These are phyloP conservation scores for Polymixis lichenea DNA, from an alignment of 2,888 invertebrate species.

Conservation along the genomic window DNA sequence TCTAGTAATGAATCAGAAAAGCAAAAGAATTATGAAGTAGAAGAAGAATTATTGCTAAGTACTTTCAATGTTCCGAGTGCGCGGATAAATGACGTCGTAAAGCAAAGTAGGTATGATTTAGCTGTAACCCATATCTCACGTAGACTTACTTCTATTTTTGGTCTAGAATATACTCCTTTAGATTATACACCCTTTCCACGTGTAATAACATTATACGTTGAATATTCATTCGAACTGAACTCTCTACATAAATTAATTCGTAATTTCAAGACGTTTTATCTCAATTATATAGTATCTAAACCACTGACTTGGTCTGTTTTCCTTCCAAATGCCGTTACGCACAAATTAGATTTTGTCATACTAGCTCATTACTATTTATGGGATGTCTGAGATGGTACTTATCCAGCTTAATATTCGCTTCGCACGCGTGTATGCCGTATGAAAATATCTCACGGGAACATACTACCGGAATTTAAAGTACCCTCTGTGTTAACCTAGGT, in stretches of 20 bases:
- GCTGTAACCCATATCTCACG: constrained; percentile 22
- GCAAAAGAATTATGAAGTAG: constrained; percentile 31
- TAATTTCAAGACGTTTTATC: constrained; percentile 27
- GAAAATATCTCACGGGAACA: background rate
- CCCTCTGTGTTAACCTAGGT: background rate
- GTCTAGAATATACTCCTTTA: background rate
- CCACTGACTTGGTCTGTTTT: constrained; percentile 14
- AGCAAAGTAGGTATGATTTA: constrained; percentile 46
- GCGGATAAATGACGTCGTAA: constrained; percentile 57
- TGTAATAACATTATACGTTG: constrained; percentile 4
- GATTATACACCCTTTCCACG: background rate
- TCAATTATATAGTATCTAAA: constrained; percentile 12
- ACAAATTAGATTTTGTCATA: constrained; percentile 18
- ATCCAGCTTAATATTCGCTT: background rate
- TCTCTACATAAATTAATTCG: constrained; percentile 19
- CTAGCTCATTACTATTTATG: constrained; percentile 18
- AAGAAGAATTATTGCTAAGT: constrained; percentile 43
- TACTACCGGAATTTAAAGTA: background rate
- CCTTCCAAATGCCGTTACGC: constrained; percentile 2
- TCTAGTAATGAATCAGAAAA: constrained; percentile 28
- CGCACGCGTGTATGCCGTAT: too few species aligned
- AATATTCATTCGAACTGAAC: constrained; percentile 17
- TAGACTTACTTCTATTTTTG: constrained; percentile 33
- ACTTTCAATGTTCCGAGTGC: constrained; percentile 48
- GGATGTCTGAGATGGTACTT: background rate